phyloP scores from a whole-genome alignment of 2,888 invertebrate genomes.

The Epinotia bilunana region DNA sequence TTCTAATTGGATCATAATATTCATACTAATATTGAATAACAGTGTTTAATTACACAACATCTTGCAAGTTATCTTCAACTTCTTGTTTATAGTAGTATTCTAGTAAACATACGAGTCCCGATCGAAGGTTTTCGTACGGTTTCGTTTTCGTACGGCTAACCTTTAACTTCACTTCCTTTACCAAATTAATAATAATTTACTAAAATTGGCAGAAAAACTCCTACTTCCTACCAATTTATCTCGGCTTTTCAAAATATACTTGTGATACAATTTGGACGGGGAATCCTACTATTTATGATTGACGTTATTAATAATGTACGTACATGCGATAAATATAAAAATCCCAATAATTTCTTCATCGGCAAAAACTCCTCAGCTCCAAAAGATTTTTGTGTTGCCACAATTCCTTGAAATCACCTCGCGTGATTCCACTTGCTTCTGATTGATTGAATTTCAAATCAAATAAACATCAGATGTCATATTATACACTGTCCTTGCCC shows the following conservation, averaged over 20 bases:
- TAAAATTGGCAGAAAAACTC: neutral
- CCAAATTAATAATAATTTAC: neutral
- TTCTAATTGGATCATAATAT: too few relatives aligned
- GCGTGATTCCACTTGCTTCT: constrained; percentile 43
- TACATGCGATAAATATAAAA: constrained; percentile 6
- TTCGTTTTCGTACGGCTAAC: too few relatives aligned
- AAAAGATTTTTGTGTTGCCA: constrained; percentile 32
- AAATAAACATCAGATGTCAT: constrained; percentile 45
- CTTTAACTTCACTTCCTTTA: constrained; percentile 1
- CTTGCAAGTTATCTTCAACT: neutral
- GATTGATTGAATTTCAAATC: constrained; percentile 46
- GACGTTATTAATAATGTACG: neutral
- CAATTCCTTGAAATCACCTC: constrained; percentile 36
- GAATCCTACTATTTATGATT: neutral
- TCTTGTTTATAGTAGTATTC: constrained; percentile 11
- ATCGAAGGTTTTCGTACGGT: constrained; percentile 31
- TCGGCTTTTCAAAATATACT: neutral
- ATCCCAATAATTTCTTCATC: constrained; percentile 18
- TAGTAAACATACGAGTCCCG: constrained; percentile 18
- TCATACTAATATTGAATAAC: neutral
- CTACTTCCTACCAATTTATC: neutral
- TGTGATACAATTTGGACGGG: neutral
- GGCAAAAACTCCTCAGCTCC: constrained; percentile 3
- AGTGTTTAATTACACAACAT: neutral
- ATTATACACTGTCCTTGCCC: constrained; percentile 36